These are phyloP conservation scores for Saccostrea cuccullata DNA, from an alignment of 1,140 invertebrate species.

Conservation along the genomic window DNA sequence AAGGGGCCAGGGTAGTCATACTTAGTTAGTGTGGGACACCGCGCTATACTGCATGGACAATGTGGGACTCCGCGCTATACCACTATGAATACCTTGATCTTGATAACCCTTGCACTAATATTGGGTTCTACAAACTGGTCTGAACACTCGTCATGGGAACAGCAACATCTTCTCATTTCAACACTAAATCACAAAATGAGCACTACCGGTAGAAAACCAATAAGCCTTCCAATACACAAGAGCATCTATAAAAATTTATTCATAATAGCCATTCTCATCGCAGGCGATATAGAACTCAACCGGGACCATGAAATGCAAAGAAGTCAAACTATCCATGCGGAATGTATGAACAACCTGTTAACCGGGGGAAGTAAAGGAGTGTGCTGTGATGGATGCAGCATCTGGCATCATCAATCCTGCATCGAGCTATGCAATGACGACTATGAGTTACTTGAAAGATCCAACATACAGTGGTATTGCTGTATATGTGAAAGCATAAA, in stretches of 20 bases:
- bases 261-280: conserved; percentile 24
- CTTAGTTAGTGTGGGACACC: too few species aligned
- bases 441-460: not conserved
- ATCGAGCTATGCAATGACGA: too few species aligned
- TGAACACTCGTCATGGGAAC: too few species aligned
- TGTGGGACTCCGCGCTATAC: not conserved
- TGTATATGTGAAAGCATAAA: not conserved
- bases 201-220: not conserved
- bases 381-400: not conserved
- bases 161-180: too few species aligned
- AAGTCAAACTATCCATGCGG: conserved; percentile 39
- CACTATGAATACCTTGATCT: too few species aligned
- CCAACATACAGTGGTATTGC: too few species aligned
- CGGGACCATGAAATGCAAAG: not conserved
- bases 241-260: not conserved
- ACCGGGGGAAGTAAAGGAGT: conserved; percentile 14
- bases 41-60: too few species aligned
- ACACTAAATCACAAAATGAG: too few species aligned
- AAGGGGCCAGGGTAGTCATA: too few species aligned
- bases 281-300: too few species aligned
- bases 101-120: too few species aligned
- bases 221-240: not conserved
- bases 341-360: conserved; percentile 42
- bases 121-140: too few species aligned
- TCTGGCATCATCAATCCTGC: not conserved